Percentiles rank a stretch among this genome's conserved stretches.
Conservation (phyloP, 2,113 vertebrate species). For the Connochaetes taurinus region DNA sequence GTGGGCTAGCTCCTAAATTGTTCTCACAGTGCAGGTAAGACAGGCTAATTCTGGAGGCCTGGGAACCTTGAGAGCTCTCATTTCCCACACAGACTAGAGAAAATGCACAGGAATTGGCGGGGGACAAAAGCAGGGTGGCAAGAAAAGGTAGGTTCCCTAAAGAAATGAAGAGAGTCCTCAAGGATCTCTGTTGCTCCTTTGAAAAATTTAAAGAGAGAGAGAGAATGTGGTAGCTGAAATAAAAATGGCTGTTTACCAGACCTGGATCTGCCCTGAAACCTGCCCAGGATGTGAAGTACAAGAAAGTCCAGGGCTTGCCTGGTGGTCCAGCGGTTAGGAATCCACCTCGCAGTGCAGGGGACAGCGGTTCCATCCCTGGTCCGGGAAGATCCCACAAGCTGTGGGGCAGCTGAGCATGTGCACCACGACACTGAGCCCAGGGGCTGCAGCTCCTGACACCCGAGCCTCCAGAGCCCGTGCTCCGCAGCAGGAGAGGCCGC, state of each 20-base stretch:
- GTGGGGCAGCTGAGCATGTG: neutral
- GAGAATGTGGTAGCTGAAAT: neutral
- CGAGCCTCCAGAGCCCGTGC: fast-evolving
- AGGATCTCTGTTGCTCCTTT: neutral
- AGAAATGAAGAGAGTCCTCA: neutral
- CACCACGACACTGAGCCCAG: fast-evolving
- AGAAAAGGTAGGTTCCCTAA: neutral
- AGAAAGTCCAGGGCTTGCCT: neutral
- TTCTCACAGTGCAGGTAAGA: neutral
- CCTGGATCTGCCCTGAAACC: neutral
- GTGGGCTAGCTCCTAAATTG: neutral
- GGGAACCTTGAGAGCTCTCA: neutral
- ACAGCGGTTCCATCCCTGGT: fast-evolving
- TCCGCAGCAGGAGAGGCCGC: neutral
- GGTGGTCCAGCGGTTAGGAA: neutral
- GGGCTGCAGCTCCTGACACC: neutral
- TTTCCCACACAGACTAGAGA: neutral
- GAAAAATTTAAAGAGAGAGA: neutral
- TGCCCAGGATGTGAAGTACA: neutral
- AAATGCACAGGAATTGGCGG: neutral
- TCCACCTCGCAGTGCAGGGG: neutral
- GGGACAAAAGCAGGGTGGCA: neutral
- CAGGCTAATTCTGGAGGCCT: neutral
- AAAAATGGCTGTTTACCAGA: neutral
- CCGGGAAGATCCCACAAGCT: neutral